Evolutionary conservation across 2,888 invertebrate genomes (phyloP), one percentile per base, ranked within the genome.

Genomic region (Lysandra bellargus): DNA sequence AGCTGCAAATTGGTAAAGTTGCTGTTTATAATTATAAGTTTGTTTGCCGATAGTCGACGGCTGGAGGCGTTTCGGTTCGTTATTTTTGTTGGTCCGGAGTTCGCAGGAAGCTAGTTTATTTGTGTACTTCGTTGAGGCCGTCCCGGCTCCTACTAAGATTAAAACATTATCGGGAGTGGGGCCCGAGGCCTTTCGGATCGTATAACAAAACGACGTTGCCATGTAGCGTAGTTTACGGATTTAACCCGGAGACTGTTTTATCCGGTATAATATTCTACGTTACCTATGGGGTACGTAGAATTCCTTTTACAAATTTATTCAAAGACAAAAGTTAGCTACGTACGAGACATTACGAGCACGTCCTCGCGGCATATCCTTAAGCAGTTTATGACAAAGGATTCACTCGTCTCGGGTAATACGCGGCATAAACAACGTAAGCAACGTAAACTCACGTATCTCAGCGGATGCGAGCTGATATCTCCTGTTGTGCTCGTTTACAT

Each of bases 1-100:
- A 75, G 81, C 80, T 82, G 82, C 82, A 83, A 83, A 84, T 84
- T 83, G 82, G 81, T 80, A 84, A 83, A 83, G 80, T 83, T 81
- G 78, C 69, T 75, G 80, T 81, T 80, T 77, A 80, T 80, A 81
- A 82, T 81, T 80, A 80, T 79, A 81, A 82, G 80, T 83, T 82
- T 78, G 72, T 74, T 78, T 79, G 76, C 79, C 72, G 73, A 53
- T 53, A 76, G 33, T 76, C 76, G 57, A 53, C 23, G 49, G 57
- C 80, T 53, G 49, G 75, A 57, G 78, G 76, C 76, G 76, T 57
- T 53, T 33, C 76, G 14, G 49, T 53, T 53, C 6, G 76, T 53
- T 76, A 33, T 53, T 76, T 53, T 69, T 37, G 69, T 37, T 69
- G 33, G 69, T 0, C 30, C 33, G 14, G 33, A 69, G 69, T 37